Conservation (phyloP, 2,113 vertebrate species). For the Taurulus bubalis region DNA sequence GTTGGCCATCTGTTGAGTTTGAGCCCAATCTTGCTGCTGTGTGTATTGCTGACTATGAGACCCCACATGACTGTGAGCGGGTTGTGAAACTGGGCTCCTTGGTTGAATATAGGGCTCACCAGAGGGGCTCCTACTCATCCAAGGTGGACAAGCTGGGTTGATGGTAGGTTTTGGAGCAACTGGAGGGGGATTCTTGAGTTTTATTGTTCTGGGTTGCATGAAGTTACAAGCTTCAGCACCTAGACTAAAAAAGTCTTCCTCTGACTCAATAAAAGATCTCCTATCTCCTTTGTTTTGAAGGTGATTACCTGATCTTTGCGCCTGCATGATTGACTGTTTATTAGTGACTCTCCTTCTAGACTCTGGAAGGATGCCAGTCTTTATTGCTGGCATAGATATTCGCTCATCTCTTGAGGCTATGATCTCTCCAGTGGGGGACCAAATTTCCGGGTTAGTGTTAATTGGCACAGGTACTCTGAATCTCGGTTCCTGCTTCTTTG, state of each 20-base stretch:
- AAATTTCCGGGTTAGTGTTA: conserved; percentile 76
- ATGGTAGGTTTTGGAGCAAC: conserved; percentile 94
- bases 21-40: conserved; percentile 69
- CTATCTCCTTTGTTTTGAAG: conserved; percentile 87
- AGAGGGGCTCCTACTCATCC: conserved; percentile 81
- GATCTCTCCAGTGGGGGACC: conserved; percentile 88
- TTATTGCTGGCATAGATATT: conserved; percentile 93
- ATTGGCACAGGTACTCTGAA: conserved; percentile 82
- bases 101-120: conserved; percentile 80
- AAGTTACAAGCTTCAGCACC: conserved; percentile 99
- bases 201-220: conserved; percentile 90
- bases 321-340: conserved; percentile 85
- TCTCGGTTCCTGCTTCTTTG: conserved; percentile 83
- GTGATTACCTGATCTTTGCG: conserved; percentile 83
- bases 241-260: conserved; percentile 97
- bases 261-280: conserved; percentile 88
- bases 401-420: conserved; percentile 96
- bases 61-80: conserved; percentile 54
- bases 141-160: conserved; percentile 87
- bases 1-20: conserved; percentile 67
- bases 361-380: conserved; percentile 91
- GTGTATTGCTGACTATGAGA: conserved; percentile 78
- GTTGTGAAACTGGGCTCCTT: conserved; percentile 79
- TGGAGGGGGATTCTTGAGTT: conserved; percentile 94
- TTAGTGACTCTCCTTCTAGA: conserved; percentile 86